Conservation (phyloP, 2,888 invertebrate species). For the Diachrysia chrysitis region DNA sequence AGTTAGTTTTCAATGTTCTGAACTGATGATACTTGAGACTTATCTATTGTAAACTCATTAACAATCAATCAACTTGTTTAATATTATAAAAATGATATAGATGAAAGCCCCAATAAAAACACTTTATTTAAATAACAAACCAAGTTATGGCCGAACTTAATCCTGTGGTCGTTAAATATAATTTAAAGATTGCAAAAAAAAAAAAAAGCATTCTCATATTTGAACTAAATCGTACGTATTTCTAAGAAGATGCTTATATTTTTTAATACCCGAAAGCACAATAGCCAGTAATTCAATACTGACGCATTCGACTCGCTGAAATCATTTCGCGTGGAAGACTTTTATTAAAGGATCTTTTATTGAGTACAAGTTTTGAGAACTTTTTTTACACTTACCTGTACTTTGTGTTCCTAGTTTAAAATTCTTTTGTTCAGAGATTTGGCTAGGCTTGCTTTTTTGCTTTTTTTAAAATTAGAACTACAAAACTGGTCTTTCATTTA, state of each 20-base stretch:
- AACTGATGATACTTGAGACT: neutral
- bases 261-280: constrained; percentile 40
- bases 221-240: constrained; percentile 22
- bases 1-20: neutral
- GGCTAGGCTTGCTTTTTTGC: constrained; percentile 16
- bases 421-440: constrained; percentile 24
- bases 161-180: constrained; percentile 8
- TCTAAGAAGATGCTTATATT: constrained; percentile 36
- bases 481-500: neutral
- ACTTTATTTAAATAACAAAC: neutral
- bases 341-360: constrained; percentile 42
- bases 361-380: constrained; percentile 20
- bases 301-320: constrained; percentile 43
- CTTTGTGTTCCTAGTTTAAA: constrained; percentile 15
- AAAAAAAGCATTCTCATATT: neutral
- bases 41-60: neutral
- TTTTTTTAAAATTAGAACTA: neutral
- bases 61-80: constrained; percentile 2
- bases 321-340: constrained; percentile 45
- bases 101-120: neutral
- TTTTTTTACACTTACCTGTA: constrained; percentile 43
- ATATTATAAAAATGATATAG: neutral
- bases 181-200: constrained; percentile 9
- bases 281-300: constrained; percentile 58
- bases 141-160: neutral